phyloP scores from a whole-genome alignment of 2,888 invertebrate genomes.

The Brachyptera putata region DNA sequence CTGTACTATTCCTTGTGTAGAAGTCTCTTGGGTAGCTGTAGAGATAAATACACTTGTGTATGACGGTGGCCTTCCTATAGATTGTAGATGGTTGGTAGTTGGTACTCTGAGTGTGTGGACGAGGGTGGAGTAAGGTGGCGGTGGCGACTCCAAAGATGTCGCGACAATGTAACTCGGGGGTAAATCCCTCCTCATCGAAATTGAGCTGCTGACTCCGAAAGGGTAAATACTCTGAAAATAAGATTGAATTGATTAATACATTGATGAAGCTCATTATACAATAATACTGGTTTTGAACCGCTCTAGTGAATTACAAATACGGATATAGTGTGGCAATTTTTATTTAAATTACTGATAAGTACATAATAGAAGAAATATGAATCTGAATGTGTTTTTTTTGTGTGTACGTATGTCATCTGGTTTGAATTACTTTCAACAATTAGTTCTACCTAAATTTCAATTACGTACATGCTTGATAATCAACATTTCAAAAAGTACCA shows the following conservation, averaged over 20 bases:
- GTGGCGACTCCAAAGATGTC: background rate
- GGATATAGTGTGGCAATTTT: no score
- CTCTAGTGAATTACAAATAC: background rate
- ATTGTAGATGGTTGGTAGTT: background rate
- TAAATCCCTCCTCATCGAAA: background rate
- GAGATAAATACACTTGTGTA: background rate
- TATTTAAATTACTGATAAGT: no score
- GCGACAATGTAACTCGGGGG: conserved; percentile 17
- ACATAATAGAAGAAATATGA: no score
- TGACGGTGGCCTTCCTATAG: background rate
- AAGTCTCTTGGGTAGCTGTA: background rate
- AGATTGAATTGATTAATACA: background rate
- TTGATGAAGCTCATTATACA: background rate
- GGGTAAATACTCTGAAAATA: background rate
- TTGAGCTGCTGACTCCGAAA: background rate
- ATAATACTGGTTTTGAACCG: background rate
- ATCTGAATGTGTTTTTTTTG: no score
- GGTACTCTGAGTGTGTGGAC: background rate
- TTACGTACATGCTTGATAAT: no score
- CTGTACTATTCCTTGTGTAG: background rate
- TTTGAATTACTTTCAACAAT: no score
- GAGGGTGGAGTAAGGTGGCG: conserved; percentile 21
- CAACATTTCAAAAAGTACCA: no score
- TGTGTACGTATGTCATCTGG: no score
- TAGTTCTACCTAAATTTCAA: no score